A percentile compares a stretch with the other conserved stretches of the same genome.
Conservation (phyloP, 2,113 vertebrate genomes). For the Rhinopomastus cyanomelas region DNA sequence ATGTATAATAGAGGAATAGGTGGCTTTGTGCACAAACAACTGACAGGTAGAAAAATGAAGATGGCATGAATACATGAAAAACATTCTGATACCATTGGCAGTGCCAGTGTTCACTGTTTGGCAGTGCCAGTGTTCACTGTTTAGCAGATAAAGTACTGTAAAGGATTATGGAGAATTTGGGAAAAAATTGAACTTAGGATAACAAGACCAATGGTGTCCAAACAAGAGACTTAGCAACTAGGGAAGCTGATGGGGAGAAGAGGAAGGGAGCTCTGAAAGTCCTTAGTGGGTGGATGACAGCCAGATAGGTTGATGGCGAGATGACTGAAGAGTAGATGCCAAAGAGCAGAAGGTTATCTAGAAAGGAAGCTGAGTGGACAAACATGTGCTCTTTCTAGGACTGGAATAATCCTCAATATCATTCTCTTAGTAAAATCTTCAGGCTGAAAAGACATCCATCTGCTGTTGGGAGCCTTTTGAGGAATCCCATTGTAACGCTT, state of each 20-base stretch:
- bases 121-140: neutral
- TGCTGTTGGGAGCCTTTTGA: neutral
- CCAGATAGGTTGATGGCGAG: neutral
- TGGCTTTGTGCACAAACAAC: neutral
- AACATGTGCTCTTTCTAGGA: neutral
- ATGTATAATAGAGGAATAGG: neutral
- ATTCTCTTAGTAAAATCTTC: neutral
- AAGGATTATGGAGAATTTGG: neutral
- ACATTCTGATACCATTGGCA: neutral
- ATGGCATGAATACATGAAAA: neutral
- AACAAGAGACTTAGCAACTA: neutral
- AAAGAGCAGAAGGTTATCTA: neutral
- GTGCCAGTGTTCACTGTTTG: neutral
- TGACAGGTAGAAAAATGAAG: neutral
- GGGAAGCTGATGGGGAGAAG: neutral
- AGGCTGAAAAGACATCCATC: neutral
- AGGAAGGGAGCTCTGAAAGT: neutral
- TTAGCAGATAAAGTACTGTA: neutral
- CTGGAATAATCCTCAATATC: neutral
- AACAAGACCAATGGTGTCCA: neutral
- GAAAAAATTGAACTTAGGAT: neutral
- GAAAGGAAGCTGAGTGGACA: neutral
- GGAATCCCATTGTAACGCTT: conserved; percentile 17
- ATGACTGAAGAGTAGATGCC: neutral
- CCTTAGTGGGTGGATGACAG: neutral